A percentile compares a stretch with the other conserved stretches of the same genome.
These are phyloP conservation scores for Protomyctophum bolini DNA, from an alignment of 2,113 vertebrate genomes.

Conservation along the genomic window DNA sequence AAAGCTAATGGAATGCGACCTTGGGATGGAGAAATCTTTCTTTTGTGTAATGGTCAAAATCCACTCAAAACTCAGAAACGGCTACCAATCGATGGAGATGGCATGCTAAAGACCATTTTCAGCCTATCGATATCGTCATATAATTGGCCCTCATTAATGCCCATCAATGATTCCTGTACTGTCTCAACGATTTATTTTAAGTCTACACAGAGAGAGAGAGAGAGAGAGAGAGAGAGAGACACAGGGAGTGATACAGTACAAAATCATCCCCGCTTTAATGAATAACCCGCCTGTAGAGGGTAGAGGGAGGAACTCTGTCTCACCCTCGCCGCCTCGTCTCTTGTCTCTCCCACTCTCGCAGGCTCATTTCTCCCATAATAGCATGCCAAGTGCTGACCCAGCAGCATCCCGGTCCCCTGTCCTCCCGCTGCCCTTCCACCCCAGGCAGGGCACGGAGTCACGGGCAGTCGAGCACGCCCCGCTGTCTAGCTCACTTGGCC, in stretches of 20 bases:
- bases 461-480: slow-evolving; percentile 37
- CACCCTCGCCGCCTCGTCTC: neutral
- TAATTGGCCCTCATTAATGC: too few relatives aligned
- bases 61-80: too few relatives aligned
- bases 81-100: too few relatives aligned
- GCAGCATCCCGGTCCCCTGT: slow-evolving; percentile 51
- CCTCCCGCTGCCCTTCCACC: slow-evolving; percentile 63
- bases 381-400: slow-evolving; percentile 71
- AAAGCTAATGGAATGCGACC: too few relatives aligned
- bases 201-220: neutral
- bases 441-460: slow-evolving; percentile 59
- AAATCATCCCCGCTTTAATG: slow-evolving; percentile 6
- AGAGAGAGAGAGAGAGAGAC: slow-evolving; percentile 14
- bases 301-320: slow-evolving; percentile 26
- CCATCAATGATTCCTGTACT: too few relatives aligned
- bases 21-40: too few relatives aligned
- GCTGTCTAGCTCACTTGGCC: slow-evolving; percentile 48
- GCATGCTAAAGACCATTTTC: too few relatives aligned
- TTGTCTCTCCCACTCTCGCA: slow-evolving; percentile 35
- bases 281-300: slow-evolving; percentile 40
- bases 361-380: slow-evolving; percentile 69
- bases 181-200: too few relatives aligned
- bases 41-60: too few relatives aligned
- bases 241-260: slow-evolving; percentile 9
- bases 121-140: too few relatives aligned